Evolutionary conservation across 1,140 invertebrate species (phyloP), one percentile per base, ranked within the genome.

Genomic region (Conopomorpha cramerella): DNA sequence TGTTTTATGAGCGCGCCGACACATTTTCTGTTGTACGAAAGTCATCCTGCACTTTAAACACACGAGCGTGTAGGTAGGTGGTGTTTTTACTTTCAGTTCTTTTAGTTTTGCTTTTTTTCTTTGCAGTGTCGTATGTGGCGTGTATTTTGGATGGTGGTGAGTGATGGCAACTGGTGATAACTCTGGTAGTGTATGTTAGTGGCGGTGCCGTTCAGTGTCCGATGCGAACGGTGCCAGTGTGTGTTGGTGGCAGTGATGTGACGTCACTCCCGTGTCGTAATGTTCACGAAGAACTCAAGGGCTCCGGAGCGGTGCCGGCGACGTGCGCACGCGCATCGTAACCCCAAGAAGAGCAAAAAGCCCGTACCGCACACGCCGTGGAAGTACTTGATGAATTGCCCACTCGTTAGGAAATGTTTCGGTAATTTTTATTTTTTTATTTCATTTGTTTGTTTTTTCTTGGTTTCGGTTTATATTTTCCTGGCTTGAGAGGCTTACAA

Each of bases 361-460:
- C 57, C 55, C 31, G 58, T 70, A 34, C 61, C 63, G 39, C 63
- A 74, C 45, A 74, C 77, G 45, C 77, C 77, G 46, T 77, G 73
- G 77, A 77, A 79, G 53, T 79, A 77, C 68, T 77, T 77, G 71
- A 79, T 79, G 73, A 77, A 68, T 77, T 79, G 77, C 65, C 73
- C 77, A 70, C 73, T 79, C 58, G 71, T 79, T 76, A 79, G 73
- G 52, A 77, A 77, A 79, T 79, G 77, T 67, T 79, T 79, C 66
- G 77, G 77, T 79, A 73, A 68, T 65, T 37, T 50, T 64, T 56
- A 49, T 55, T 49, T 53, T 47, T 51, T 47, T 51, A 43, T 43
- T 42, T 49, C 40, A 49, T 47, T 48, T 36, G 45, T 40, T 42
- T 16, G 35, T 48, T 43, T 41, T 38, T 23, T 18, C 30, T 30